Base-by-base conservation (phyloP, 2,113 vertebrate genomes). In the Calyptomena viridis region DNA sequence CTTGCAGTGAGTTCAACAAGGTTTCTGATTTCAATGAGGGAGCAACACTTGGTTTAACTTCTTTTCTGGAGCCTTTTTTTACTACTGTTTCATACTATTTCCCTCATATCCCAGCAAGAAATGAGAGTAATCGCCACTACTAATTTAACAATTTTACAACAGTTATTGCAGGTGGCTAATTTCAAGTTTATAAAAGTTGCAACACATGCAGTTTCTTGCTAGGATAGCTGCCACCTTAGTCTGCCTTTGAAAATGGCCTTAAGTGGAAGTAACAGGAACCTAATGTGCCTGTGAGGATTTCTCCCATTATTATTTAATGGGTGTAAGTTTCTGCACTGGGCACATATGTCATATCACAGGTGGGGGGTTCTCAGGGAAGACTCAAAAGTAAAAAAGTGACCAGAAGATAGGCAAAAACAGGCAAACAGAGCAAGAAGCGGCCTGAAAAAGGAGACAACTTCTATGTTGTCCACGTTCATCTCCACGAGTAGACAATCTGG, bases 291-390 rank as follows among this genome's bases (percentile, higher is more conserved):
- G 10, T 55, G 75, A 74, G 63, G 42, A 24, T 73, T 93, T 86
- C 50, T 85, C 25, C 37, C 0, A 0, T 68, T 60, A 14, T 25
- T 75, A 18, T 73, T 66, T 78, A 89, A 69, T 30, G 14, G 6
- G 5, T 39, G n/a, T 64, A 39, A 42, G 20, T 83, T 93, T 91
- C 58, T 77, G 53, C 55, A 42, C 37, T 5, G 1, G 40, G 9
- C 0, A 0, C 4, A 0, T 47, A 3, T 33, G 60, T 25, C 28
- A 11, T 30, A 31, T 50, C 28, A 33, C 0, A 2, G 20, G 7
- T 50, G 47, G 42, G 58, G 18, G 67, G 42, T 50, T 75, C 78
- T 89, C 46, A 22, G n/a, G 19, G 24, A 87, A 87, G 47, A 35
- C 35, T 46, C 1, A 2, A 8, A n/a, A 17, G 37, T 24, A 35